Conservation (phyloP, 1,140 invertebrate genomes). For the Sminthurinus signatus region DNA sequence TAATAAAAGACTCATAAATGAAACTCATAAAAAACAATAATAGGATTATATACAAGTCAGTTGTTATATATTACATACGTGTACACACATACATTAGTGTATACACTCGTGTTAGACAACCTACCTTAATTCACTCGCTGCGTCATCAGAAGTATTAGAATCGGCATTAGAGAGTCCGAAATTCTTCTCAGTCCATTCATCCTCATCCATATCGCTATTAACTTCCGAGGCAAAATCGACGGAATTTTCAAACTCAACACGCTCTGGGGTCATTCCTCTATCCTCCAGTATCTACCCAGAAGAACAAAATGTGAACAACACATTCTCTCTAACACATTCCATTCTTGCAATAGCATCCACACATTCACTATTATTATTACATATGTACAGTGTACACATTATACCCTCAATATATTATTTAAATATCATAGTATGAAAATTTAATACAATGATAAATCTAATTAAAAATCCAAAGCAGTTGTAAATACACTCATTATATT, state of each 20-base stretch:
- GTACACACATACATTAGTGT: too few species aligned
- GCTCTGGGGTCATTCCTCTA: slow-evolving; percentile 61
- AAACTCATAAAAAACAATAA: too few species aligned
- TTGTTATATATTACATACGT: too few species aligned
- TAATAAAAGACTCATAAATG: too few species aligned
- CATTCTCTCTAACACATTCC: slow-evolving; percentile 3
- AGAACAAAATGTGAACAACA: slow-evolving; percentile 2
- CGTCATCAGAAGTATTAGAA: slow-evolving; percentile 64
- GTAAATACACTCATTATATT: too few species aligned
- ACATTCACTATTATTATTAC: too few species aligned
- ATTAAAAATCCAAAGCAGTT: too few species aligned
- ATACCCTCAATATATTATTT: too few species aligned
- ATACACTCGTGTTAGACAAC: too few species aligned
- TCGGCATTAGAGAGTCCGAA: slow-evolving; percentile 65
- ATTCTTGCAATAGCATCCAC: not conserved
- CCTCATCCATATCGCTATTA: slow-evolving; percentile 59
- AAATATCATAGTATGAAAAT: too few species aligned
- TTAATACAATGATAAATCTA: too few species aligned
- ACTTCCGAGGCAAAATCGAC: slow-evolving; percentile 51
- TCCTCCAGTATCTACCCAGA: slow-evolving; percentile 41
- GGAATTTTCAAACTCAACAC: slow-evolving; percentile 70
- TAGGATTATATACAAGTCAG: too few species aligned
- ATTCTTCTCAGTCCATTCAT: slow-evolving; percentile 87
- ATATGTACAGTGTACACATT: not conserved
- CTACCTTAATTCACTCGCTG: slow-evolving; percentile 60